Base-by-base conservation (phyloP, 1,140 invertebrate genomes). In the Akabosia matsudoensis region DNA sequence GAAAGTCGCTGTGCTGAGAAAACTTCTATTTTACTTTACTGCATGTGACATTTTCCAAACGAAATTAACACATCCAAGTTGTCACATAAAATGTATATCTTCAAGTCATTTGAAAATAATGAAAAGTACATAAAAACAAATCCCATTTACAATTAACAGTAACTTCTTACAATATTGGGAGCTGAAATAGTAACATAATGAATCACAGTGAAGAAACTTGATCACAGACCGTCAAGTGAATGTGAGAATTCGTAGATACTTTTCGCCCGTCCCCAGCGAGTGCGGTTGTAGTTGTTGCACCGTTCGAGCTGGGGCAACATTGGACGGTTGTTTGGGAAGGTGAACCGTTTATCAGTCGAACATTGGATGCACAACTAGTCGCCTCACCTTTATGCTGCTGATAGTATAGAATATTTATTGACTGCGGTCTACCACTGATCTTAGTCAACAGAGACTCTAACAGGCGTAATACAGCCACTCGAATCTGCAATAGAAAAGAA, bases 401-500 rank as follows among this genome's bases (percentile, higher is more conserved):
- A 24, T 61, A 61, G 73, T 71, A 67, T 70, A 77, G 61, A 73
- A 33, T 74, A 70, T 61, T 78, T 79, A 74, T 70, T 70, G 67
- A 79, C 54, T 76, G 76, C 61, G 37, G 79, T 33, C 75, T 72
- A 24, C 78, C 74, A 31, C 77, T 81, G 22, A 85, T 70, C 64
- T 82, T 82, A 18, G 81, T 80, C 45, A 83, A 70, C 2, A 83
- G n/a, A 14, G 81, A 86, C 71, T 88, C 87, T 0, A 88, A 83
- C 4, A 90, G 87, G 67, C 88, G 86, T 1, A 87, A 85, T 1
- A 89, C 89, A 2, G 89, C 89, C 0, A 86, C 81, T 24, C 89
- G 85, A 31, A 79, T 73, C 78, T 79, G 51, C 14, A 31, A 54
- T 10, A n/a, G n/a, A 64, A 61, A 34, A 72, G 10, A 72, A 61